A percentile compares a stretch with the other conserved stretches of the same genome.
These are phyloP conservation scores for Chelon auratus DNA, from an alignment of 2,797 vertebrate species.

Conservation along the genomic window DNA sequence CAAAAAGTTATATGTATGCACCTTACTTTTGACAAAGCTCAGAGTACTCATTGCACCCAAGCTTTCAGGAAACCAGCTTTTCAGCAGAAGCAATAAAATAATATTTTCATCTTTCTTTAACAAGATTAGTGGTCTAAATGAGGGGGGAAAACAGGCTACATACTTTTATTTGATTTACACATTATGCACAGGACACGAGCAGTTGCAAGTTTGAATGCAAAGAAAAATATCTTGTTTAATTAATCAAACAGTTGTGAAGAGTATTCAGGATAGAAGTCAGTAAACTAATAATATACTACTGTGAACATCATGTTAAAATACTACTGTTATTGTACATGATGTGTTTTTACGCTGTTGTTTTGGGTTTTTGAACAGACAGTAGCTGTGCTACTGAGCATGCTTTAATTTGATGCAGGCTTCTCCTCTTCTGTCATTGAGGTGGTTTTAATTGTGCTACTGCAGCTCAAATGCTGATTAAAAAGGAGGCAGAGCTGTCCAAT, in stretches of 20 bases:
- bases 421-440: slow-evolving; percentile 1
- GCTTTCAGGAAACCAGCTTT: background rate
- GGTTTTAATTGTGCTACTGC: slow-evolving; percentile 5
- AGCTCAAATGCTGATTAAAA: slow-evolving; percentile 12
- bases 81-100: background rate
- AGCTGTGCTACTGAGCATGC: slow-evolving; percentile 2
- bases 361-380: slow-evolving; percentile 1
- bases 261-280: background rate
- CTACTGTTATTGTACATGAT: background rate
- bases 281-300: background rate
- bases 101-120: background rate
- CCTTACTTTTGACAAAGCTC: background rate
- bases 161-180: background rate
- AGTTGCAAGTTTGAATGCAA: background rate
- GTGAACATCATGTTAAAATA: background rate
- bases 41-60: background rate
- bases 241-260: slow-evolving; percentile 1
- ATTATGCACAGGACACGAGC: background rate
- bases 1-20: background rate
- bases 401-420: slow-evolving; percentile 20
- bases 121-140: background rate
- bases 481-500: slow-evolving; percentile 2
- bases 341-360: background rate
- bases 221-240: background rate
- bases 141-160: no score